Base-by-base conservation (phyloP, 2,797 vertebrate species). In the Threskiornis aethiopicus region DNA sequence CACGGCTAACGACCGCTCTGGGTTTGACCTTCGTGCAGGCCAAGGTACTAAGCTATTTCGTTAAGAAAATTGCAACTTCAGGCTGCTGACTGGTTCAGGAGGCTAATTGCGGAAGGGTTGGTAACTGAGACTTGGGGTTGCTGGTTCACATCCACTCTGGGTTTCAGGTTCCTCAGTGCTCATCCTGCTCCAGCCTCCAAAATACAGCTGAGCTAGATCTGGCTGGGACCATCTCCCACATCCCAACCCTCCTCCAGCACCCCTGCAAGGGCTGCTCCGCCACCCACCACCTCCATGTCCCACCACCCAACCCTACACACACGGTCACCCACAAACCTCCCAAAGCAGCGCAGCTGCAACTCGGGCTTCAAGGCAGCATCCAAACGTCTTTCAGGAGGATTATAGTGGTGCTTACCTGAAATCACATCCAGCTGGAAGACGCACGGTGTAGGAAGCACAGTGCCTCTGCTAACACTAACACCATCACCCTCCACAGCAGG, bases 351-450 rank as follows among this genome's bases (percentile, higher is more conserved):
- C 3, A 6, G 6, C 2, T 19, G 16, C 7, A 19, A 0, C 18
- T 17, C 2, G 5, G 57, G 25, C 35, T 78, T 35, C 18, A 6
- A 47, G 46, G 46, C 51, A 31, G 24, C 49, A 26, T 4, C 24
- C 1, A 0, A 28, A 2, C 29, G 11, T 25, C 11, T 55, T n/a
- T 16, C 1, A 6, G 9, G 21, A 19, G 26, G 1, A 3, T 18
- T 4, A 0, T 1, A 24, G 37, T 0, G 4, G 11, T 8, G 8
- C 42, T 57, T 20, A 20, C 57, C 37, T 31, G 33, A n/a, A 84
- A 9, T 6, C 6, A 1, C 1, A 0, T 15, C 59, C 5, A 0
- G 3, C 15, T 5, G 6, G 37, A 70, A 29, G 19, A 11, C 2
- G 1, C 11, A 4, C 0, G 0, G 14, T 2, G 3, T 1, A 9